Conservation (phyloP, 1,140 invertebrate species). For the Cotesia typhae region DNA sequence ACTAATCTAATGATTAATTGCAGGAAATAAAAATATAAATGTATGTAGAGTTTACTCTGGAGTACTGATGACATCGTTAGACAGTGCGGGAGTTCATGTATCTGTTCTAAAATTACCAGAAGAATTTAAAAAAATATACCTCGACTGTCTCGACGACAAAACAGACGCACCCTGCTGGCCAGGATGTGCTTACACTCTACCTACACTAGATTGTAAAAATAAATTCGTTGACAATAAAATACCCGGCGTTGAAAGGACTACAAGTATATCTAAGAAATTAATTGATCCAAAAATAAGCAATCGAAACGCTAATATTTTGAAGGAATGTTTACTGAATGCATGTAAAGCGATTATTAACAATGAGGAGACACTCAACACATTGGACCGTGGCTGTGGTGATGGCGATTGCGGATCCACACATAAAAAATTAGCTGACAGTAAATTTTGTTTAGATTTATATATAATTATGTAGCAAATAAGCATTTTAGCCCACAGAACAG, state of each 20-base stretch:
- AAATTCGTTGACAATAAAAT: not conserved
- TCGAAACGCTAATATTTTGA: constrained; percentile 59
- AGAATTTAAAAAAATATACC: constrained; percentile 60
- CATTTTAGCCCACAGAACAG: too few relatives aligned
- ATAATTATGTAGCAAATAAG: not conserved
- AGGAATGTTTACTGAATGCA: constrained; percentile 64
- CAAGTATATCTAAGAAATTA: not conserved
- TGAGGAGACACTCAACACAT: constrained; percentile 72
- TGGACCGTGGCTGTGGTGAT: constrained; percentile 82
- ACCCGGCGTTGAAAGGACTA: too few relatives aligned
- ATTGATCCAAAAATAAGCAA: constrained; percentile 58
- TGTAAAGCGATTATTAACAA: constrained; percentile 66
- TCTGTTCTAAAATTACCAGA: constrained; percentile 72
- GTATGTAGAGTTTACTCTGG: constrained; percentile 76
- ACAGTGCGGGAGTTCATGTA: constrained; percentile 83
- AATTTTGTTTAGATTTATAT: constrained; percentile 9
- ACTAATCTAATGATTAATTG: constrained; percentile 9
- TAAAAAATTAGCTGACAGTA: constrained; percentile 71
- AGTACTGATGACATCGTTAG: constrained; percentile 80
- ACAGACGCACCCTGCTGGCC: constrained; percentile 72
- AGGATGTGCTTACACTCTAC: constrained; percentile 59
- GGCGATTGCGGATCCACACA: constrained; percentile 84
- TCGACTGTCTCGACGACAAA: constrained; percentile 69
- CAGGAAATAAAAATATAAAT: constrained; percentile 68
- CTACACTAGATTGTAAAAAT: not conserved